Conservation (phyloP, 2,797 vertebrate genomes). For the Phyllotis vaccarum region DNA sequence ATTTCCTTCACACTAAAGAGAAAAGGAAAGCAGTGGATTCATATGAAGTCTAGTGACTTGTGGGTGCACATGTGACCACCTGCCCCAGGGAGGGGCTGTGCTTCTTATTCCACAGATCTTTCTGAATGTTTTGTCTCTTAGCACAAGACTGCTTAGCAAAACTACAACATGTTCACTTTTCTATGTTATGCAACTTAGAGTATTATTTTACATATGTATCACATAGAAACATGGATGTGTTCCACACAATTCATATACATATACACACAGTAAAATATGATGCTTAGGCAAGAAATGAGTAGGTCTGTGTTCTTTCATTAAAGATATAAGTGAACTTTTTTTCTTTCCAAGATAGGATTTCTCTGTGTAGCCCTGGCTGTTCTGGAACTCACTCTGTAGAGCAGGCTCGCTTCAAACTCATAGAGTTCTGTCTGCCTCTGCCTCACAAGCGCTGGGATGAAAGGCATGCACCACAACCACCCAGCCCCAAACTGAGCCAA, state of each 20-base stretch:
- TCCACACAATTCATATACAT: not conserved
- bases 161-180: not conserved
- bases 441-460: too few relatives aligned
- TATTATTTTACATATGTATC: not conserved
- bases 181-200: not conserved
- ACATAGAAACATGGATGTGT: not conserved
- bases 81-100: not conserved
- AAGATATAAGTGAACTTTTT: conserved; percentile 65
- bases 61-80: not conserved
- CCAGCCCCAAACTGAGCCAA: too few relatives aligned
- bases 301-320: conserved; percentile 48
- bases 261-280: not conserved
- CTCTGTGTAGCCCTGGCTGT: too few relatives aligned
- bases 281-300: not conserved
- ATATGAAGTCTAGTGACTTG: not conserved
- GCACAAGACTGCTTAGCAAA: not conserved
- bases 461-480: too few relatives aligned
- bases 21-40: conserved; percentile 22
- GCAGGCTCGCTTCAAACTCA: too few relatives aligned
- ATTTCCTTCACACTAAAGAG: not conserved
- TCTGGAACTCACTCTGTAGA: too few relatives aligned
- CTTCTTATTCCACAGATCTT: conserved; percentile 17
- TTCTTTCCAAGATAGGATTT: too few relatives aligned
- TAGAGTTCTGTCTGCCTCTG: too few relatives aligned
- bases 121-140: conserved; percentile 23